These are phyloP conservation scores for Campylorhamphus procurvoides DNA, from an alignment of 2,113 vertebrate genomes.

Conservation along the genomic window DNA sequence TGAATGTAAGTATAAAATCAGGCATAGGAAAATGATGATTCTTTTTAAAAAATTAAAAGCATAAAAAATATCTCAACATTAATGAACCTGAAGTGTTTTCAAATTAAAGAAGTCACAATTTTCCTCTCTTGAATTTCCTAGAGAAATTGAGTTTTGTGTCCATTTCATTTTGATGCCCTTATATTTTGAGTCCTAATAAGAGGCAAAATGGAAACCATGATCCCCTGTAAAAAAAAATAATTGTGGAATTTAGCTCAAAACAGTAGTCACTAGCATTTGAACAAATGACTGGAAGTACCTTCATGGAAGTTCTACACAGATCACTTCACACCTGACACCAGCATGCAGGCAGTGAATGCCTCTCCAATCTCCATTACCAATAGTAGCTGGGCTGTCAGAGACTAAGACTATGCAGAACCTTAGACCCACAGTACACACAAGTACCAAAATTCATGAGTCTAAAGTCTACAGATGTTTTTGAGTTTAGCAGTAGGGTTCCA, in stretches of 20 bases:
- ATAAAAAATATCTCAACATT: background rate
- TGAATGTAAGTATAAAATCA: background rate
- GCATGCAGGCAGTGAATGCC: rapidly evolving
- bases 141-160: background rate
- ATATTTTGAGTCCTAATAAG: rapidly evolving
- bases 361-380: rapidly evolving
- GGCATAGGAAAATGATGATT: rapidly evolving
- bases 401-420: rapidly evolving
- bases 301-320: background rate
- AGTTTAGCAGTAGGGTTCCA: background rate
- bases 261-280: background rate
- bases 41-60: background rate
- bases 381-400: background rate
- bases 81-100: background rate
- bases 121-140: background rate
- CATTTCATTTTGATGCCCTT: background rate
- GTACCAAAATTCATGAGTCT: background rate
- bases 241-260: background rate
- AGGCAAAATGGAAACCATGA: background rate
- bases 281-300: background rate
- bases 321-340: background rate
- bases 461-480: background rate
- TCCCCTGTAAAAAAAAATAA: background rate
- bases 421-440: background rate
- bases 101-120: background rate